phyloP scores from a whole-genome alignment of 2,888 invertebrate genomes.

The Mellilla xanthometata region DNA sequence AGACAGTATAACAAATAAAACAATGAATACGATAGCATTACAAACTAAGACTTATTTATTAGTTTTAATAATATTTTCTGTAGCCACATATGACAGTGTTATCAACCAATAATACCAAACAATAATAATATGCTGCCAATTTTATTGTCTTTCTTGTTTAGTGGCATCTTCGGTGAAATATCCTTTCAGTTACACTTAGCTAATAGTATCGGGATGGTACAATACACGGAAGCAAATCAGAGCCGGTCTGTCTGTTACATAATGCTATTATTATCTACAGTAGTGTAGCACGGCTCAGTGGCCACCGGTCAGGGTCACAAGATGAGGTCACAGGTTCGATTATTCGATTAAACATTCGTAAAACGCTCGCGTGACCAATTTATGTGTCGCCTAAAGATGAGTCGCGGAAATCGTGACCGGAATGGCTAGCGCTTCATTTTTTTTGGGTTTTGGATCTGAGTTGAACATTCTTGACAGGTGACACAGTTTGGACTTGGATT shows the following conservation, averaged over 20 bases:
- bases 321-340: slow-evolving; percentile 27
- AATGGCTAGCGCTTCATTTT: slow-evolving; percentile 9
- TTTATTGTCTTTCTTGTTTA: too few relatives aligned
- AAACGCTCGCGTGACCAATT: slow-evolving; percentile 17
- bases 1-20: too few relatives aligned
- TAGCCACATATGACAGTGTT: too few relatives aligned
- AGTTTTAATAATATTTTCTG: too few relatives aligned
- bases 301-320: slow-evolving; percentile 17
- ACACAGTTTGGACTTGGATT: not conserved
- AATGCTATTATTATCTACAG: slow-evolving; percentile 11
- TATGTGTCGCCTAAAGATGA: slow-evolving; percentile 20
- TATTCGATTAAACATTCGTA: slow-evolving; percentile 28
- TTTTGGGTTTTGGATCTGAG: slow-evolving; percentile 3
- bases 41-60: too few relatives aligned
- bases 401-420: slow-evolving; percentile 15
- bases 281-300: slow-evolving; percentile 24
- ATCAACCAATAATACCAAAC: too few relatives aligned
- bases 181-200: too few relatives aligned
- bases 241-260: slow-evolving; percentile 6
- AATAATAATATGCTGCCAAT: too few relatives aligned
- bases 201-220: not conserved
- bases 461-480: slow-evolving; percentile 5
- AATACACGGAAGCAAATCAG: slow-evolving; percentile 19
- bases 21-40: too few relatives aligned
- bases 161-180: too few relatives aligned